Evolutionary conservation across 2,797 vertebrate species (phyloP).

Genomic region (Gila robusta): DNA sequence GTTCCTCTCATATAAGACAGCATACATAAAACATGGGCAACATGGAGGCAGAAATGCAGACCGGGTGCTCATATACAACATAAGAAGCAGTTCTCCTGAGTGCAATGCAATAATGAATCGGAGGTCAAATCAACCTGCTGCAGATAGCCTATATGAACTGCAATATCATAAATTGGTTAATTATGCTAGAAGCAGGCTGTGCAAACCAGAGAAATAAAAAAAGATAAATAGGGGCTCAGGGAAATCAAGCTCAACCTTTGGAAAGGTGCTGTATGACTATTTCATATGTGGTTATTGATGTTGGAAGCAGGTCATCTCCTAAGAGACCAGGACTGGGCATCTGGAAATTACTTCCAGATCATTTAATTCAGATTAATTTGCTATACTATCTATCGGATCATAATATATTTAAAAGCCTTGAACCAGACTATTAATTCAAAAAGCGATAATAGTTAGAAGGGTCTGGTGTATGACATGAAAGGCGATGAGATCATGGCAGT

Average conservation of each 20-base stretch:
- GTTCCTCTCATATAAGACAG: conserved; percentile 41
- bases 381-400: background rate
- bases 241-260: conserved; percentile 13
- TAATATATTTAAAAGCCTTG: background rate
- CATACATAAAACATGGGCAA: conserved; percentile 72
- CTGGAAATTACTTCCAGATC: conserved; percentile 6
- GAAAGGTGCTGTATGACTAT: conserved; percentile 9
- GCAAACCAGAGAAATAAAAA: conserved; percentile 22
- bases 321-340: background rate
- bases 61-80: background rate
- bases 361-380: background rate
- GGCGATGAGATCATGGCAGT: conserved; percentile 17
- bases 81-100: background rate
- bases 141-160: background rate
- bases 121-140: background rate
- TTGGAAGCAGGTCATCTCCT: conserved; percentile 24
- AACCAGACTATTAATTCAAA: background rate
- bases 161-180: background rate
- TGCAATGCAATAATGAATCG: background rate
- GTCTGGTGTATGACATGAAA: conserved; percentile 4
- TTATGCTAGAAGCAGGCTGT: background rate
- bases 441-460: background rate
- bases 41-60: conserved; percentile 11
- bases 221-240: background rate
- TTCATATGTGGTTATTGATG: conserved; percentile 29